Conservation (phyloP, 2,113 vertebrate species). For the Lutjanus erythropterus region DNA sequence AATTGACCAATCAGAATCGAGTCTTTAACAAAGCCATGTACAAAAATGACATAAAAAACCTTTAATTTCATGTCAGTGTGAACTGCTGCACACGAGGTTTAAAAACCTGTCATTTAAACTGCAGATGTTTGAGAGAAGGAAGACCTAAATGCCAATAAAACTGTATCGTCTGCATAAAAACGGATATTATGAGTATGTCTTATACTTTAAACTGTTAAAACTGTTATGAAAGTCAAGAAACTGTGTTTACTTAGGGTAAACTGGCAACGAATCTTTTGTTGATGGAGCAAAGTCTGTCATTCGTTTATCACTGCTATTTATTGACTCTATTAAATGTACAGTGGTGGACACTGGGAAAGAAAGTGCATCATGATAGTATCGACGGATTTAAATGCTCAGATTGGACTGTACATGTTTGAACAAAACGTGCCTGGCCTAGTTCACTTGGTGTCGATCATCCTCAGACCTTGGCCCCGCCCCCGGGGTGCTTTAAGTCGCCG, state of each 20-base stretch:
- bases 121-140: neutral
- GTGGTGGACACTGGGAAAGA: neutral
- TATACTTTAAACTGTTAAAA: neutral
- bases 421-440: conserved; percentile 17
- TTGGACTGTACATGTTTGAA: neutral
- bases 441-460: neutral
- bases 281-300: conserved; percentile 48
- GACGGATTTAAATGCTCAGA: no score
- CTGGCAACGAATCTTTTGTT: neutral
- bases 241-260: no score
- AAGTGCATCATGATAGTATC: neutral
- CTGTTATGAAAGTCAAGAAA: conserved; percentile 8
- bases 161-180: neutral
- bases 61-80: neutral
- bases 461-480: conserved; percentile 41
- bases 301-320: conserved; percentile 50
- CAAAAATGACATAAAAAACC: neutral
- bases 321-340: conserved; percentile 22
- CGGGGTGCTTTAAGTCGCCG: conserved; percentile 24
- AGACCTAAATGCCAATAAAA: neutral
- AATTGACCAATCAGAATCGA: no score
- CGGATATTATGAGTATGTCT: neutral
- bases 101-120: neutral
- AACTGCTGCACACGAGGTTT: neutral
- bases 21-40: no score